Evolutionary conservation across 2,113 vertebrate genomes (phyloP).

Genomic region (Alouatta palliata): DNA sequence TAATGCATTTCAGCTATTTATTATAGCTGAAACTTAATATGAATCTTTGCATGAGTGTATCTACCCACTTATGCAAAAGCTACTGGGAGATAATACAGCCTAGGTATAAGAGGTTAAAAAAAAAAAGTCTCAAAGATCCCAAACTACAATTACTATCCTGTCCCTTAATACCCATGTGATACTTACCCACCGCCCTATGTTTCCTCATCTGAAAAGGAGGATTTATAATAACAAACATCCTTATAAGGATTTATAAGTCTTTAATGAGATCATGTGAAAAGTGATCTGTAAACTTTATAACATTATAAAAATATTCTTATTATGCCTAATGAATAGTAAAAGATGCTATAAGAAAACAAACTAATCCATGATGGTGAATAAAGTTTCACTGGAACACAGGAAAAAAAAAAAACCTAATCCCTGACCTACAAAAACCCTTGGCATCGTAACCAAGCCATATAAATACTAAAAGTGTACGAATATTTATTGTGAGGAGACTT

Average conservation of each 20-base stretch:
- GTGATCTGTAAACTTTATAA: neutral
- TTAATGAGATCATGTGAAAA: slow-evolving; percentile 3
- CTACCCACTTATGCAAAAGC: neutral
- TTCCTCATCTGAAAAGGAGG: neutral
- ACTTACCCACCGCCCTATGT: neutral
- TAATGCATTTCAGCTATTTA: neutral
- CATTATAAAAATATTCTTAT: neutral
- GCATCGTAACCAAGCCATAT: neutral
- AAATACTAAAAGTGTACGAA: neutral
- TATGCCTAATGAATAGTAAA: neutral
- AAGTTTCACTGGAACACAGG: neutral
- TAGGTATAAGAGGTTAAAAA: neutral
- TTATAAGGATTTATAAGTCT: neutral
- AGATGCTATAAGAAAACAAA: slow-evolving; percentile 23
- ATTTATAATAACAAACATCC: neutral
- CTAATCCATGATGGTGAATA: neutral
- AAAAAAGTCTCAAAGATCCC: neutral
- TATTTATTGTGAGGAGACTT: neutral
- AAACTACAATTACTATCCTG: neutral
- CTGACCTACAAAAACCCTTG: neutral
- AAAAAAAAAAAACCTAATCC: neutral
- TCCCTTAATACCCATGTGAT: neutral
- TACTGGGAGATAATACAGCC: neutral
- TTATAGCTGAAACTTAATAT: neutral
- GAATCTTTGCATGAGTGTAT: neutral